phyloP scores from a whole-genome alignment of 64 coral and sea anemone species.

The Anthopleura sola region DNA sequence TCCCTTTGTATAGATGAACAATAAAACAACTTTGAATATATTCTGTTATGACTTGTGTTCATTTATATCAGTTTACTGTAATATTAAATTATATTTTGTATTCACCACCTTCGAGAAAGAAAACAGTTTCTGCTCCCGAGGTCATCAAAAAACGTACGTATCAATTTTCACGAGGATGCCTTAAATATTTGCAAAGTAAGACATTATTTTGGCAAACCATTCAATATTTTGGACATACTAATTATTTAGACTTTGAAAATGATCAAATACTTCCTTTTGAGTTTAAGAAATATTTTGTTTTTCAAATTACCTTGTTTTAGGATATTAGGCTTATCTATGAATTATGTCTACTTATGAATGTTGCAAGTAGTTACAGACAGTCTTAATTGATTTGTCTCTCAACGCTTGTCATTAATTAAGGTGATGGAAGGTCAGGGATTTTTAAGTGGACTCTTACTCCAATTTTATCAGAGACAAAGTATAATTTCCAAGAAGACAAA shows the following conservation, averaged over 20 bases:
- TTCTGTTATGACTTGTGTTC: neutral
- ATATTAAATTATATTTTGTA: neutral
- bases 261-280: neutral
- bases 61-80: neutral
- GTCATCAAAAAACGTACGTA: neutral
- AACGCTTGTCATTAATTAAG: neutral
- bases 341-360: neutral
- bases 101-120: neutral
- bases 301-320: neutral
- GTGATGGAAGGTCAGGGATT: too few relatives aligned
- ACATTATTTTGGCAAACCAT: neutral
- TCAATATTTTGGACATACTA: neutral
- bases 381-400: neutral
- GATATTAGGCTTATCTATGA: neutral
- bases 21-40: neutral
- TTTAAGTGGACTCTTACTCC: neutral
- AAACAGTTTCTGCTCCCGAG: neutral
- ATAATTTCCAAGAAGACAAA: too few relatives aligned
- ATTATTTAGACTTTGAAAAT: neutral
- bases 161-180: neutral
- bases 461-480: too few relatives aligned
- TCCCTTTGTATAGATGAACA: neutral
- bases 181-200: neutral
- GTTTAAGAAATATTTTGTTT: neutral
- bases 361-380: neutral